phyloP scores from a whole-genome alignment of 2,888 invertebrate species.

The Shargacucullia verbasci region DNA sequence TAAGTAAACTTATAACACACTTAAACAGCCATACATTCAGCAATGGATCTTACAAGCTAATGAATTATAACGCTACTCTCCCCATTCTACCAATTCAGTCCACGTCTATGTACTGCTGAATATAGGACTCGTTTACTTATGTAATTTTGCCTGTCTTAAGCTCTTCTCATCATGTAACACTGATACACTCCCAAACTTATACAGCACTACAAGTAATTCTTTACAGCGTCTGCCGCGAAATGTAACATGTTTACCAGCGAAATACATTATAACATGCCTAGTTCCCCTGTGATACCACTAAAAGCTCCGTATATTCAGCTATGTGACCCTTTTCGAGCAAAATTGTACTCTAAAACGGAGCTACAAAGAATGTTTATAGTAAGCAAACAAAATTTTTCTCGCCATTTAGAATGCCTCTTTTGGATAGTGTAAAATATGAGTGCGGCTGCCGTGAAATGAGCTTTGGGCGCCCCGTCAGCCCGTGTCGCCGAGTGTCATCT shows the following conservation, averaged over 20 bases:
- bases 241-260: slow-evolving; percentile 40
- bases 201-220: slow-evolving; percentile 16
- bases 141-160: too few relatives aligned
- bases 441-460: slow-evolving; percentile 84
- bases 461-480: slow-evolving; percentile 72
- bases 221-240: slow-evolving; percentile 13
- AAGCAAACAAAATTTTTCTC: slow-evolving; percentile 54
- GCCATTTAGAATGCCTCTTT: slow-evolving; percentile 70
- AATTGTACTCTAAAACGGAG: slow-evolving; percentile 64
- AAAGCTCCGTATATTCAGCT: slow-evolving; percentile 52
- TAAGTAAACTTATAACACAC: too few relatives aligned
- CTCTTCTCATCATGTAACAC: too few relatives aligned
- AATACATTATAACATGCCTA: slow-evolving; percentile 67
- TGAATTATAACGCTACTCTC: too few relatives aligned
- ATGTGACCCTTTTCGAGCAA: slow-evolving; percentile 47
- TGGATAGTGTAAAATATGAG: slow-evolving; percentile 81
- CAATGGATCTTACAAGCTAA: too few relatives aligned
- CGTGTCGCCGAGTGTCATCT: slow-evolving; percentile 68
- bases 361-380: slow-evolving; percentile 68
- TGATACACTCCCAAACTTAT: too few relatives aligned
- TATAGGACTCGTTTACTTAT: too few relatives aligned
- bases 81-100: too few relatives aligned
- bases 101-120: too few relatives aligned
- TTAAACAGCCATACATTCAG: too few relatives aligned
- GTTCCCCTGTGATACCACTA: slow-evolving; percentile 64